Evolutionary conservation across 2,113 vertebrate genomes (phyloP).

Genomic region (Morone saxatilis): DNA sequence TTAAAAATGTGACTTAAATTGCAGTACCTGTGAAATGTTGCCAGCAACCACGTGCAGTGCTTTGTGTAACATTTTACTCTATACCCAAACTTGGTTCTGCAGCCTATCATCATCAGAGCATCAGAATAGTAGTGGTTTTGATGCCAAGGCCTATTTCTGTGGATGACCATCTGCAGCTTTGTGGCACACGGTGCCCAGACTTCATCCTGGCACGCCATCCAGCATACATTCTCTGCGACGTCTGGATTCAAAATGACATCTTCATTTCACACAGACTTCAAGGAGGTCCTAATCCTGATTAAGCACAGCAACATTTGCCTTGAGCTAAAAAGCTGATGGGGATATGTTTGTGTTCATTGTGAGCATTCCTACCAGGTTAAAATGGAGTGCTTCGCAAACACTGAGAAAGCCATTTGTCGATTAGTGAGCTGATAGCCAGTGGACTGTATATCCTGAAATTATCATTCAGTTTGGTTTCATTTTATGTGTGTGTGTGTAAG

Average conservation of each 20-base stretch:
- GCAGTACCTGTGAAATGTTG: conserved; percentile 22
- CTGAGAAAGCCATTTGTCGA: conserved; percentile 28
- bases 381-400: conserved; percentile 44
- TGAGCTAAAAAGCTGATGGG: conserved; percentile 47
- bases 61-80: conserved; percentile 39
- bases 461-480: conserved; percentile 10
- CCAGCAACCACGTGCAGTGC: conserved; percentile 18
- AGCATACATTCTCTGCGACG: conserved; percentile 43
- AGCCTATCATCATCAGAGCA: conserved; percentile 43
- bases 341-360: conserved; percentile 44
- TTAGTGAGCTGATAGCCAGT: conserved; percentile 30
- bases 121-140: conserved; percentile 52
- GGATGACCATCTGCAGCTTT: conserved; percentile 69
- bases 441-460: conserved; percentile 49
- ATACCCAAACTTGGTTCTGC: conserved; percentile 30
- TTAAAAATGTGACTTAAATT: not conserved
- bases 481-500: conserved; percentile 3
- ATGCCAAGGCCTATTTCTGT: conserved; percentile 72
- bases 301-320: conserved; percentile 54
- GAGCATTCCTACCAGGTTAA: conserved; percentile 44
- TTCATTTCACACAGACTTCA: conserved; percentile 63
- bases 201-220: conserved; percentile 54
- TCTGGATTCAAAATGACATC: conserved; percentile 68
- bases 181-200: conserved; percentile 60
- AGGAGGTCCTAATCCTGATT: conserved; percentile 61